Evolutionary conservation across 2,888 invertebrate species (phyloP), one percentile per base, ranked within the genome.

Genomic region (Oscheius sp.): DNA sequence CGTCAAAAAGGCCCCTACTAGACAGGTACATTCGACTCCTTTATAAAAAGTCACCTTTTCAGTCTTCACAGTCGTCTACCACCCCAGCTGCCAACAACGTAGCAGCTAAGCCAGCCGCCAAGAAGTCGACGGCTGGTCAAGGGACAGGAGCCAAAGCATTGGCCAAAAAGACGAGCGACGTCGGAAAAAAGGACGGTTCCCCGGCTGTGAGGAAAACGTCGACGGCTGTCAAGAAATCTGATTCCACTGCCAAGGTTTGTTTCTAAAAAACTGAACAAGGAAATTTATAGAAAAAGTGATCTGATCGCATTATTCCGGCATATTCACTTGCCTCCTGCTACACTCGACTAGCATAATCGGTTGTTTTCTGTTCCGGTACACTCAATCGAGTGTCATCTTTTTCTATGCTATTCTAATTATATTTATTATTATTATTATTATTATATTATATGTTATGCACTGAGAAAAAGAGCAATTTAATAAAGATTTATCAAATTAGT

Each of bases 221-320:
- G 25, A 86, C 85, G 58, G 86, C 86, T 56, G 85, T 84, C 66
- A 86, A 86, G 74, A 86, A 86, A 68, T 75, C 74, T 66, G 81
- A 81, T 49, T 69, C 78, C 45, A 72, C 64, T 73, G 75, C 76
- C 64, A 81, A 81, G 78, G 81, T 77, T 46, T 16, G 41, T 9
- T 35, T 21, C 3, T 6, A n/a, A 27, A n/a, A 59, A 59, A 59
- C 55, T 21, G 25, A 41, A 35, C 18, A 61, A 41, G 16, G n/a
- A 64, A 46, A 25, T 46, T 66, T 68, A 5, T 35, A 69, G 56
- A 69, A 69, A 56, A 69, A 56, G 69, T 56, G 41, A 69, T 56
- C 49, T 66, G 29, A n/a, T 7, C 49, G 21, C 13, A 5, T 61
- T n/a, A 29, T 35, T 12, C 23, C 21, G 61, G 61, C 61, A 61